A percentile compares a stretch with the other conserved stretches of the same genome.
Conservation (phyloP, 2,888 invertebrate genomes). For the Bedellia somnulentella region DNA sequence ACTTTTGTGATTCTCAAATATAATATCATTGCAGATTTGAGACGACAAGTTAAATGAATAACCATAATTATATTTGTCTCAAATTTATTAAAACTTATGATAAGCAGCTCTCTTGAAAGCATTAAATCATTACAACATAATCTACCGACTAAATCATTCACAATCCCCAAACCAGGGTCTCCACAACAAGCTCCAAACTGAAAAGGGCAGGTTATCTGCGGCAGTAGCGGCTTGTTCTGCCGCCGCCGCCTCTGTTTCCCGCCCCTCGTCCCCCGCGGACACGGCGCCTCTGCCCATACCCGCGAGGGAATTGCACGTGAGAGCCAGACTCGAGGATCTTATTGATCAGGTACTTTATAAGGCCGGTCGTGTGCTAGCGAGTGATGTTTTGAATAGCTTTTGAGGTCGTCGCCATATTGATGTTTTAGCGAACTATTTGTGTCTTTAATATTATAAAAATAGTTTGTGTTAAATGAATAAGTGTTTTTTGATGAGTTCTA, state of each 20-base stretch:
- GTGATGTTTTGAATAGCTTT: slow-evolving; percentile 24
- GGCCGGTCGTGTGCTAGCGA: slow-evolving; percentile 19
- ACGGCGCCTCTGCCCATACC: slow-evolving; percentile 83
- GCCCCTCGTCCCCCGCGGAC: slow-evolving; percentile 88
- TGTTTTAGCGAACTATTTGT: slow-evolving; percentile 6
- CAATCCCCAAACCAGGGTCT: too few species aligned
- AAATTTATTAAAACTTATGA: too few species aligned
- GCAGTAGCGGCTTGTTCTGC: slow-evolving; percentile 94
- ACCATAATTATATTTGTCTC: too few species aligned
- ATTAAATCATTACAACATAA: too few species aligned
- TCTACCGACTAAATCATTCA: too few species aligned
- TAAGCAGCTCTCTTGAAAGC: too few species aligned
- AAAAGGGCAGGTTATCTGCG: slow-evolving; percentile 81
- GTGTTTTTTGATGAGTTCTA: too few species aligned
- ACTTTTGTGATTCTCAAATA: too few species aligned
- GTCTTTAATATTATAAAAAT: too few species aligned
- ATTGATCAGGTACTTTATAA: slow-evolving; percentile 80
- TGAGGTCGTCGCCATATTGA: slow-evolving; percentile 20
- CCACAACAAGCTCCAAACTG: slow-evolving; percentile 85
- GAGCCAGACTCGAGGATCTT: slow-evolving; percentile 85
- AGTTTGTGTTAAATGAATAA: too few species aligned
- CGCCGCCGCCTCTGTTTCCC: slow-evolving; percentile 86
- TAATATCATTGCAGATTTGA: too few species aligned
- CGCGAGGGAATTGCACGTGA: slow-evolving; percentile 79
- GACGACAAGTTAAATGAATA: too few species aligned